Percentiles rank a stretch among this genome's conserved stretches.
Conservation (phyloP, 2,113 vertebrate genomes). For the Myrmophylax atrothorax region DNA sequence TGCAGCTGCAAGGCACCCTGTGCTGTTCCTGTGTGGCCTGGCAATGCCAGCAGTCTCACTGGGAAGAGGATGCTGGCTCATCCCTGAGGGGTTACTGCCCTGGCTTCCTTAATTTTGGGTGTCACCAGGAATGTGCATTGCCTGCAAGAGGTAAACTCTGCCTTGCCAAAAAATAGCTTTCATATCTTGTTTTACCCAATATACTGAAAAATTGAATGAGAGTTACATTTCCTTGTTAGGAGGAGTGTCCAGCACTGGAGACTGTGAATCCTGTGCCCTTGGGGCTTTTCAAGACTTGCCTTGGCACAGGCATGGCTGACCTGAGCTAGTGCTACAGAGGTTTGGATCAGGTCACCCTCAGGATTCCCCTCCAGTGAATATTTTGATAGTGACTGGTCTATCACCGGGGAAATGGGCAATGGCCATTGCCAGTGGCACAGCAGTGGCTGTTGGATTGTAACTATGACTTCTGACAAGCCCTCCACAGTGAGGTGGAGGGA, state of each 20-base stretch:
- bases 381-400: background rate
- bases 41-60: accelerated
- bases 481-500: background rate
- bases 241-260: background rate
- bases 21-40: slow-evolving; percentile 43
- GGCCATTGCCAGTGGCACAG: background rate
- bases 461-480: background rate
- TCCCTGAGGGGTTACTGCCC: background rate
- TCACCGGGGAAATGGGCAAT: background rate
- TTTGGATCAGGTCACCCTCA: background rate
- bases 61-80: background rate
- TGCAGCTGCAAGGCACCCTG: background rate
- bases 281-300: background rate
- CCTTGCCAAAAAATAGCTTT: background rate
- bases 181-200: background rate
- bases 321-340: background rate
- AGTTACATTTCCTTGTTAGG: background rate
- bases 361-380: background rate
- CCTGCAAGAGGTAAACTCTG: background rate
- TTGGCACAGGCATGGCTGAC: background rate
- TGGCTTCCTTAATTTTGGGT: background rate
- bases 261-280: background rate
- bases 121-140: background rate
- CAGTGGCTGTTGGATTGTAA: background rate
- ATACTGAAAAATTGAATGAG: background rate